Conservation (phyloP, 2,797 vertebrate genomes). For the Gallinago solitaria region DNA sequence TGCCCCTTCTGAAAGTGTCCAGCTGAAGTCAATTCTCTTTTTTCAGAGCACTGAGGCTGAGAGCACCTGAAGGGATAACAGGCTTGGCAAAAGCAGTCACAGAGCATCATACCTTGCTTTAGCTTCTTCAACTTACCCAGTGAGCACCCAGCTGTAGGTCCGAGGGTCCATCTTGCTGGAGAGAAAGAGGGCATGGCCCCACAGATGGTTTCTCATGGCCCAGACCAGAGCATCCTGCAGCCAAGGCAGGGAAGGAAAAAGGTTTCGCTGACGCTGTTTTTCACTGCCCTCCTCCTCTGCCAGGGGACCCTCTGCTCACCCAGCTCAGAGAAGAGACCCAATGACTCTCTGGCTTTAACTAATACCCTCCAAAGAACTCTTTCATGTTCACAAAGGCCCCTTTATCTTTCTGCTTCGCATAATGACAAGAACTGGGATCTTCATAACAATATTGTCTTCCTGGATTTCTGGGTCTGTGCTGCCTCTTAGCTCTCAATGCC, state of each 20-base stretch:
- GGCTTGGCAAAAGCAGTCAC: background rate
- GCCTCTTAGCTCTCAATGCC: background rate
- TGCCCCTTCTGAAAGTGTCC: background rate
- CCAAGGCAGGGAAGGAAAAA: background rate
- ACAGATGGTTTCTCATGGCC: slow-evolving; percentile 88
- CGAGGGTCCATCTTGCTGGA: slow-evolving; percentile 93
- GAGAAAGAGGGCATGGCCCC: slow-evolving; percentile 94
- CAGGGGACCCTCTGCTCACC: background rate
- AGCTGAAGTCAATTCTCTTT: background rate
- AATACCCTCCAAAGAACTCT: background rate
- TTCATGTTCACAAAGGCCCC: background rate
- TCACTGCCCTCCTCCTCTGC: background rate
- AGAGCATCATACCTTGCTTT: background rate
- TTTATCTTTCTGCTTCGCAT: background rate
- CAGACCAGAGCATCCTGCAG: slow-evolving; percentile 89
- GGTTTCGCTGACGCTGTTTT: background rate
- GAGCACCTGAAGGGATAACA: background rate
- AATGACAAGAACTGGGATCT: background rate
- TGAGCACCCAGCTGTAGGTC: slow-evolving; percentile 89
- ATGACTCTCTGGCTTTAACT: background rate
- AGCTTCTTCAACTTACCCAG: slow-evolving; percentile 76
- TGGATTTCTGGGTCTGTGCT: background rate
- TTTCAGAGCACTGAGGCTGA: background rate
- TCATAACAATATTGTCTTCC: background rate
- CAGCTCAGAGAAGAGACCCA: background rate